These are phyloP conservation scores for Azorinus chamasolen DNA, from an alignment of 2,888 invertebrate genomes.

Conservation along the genomic window DNA sequence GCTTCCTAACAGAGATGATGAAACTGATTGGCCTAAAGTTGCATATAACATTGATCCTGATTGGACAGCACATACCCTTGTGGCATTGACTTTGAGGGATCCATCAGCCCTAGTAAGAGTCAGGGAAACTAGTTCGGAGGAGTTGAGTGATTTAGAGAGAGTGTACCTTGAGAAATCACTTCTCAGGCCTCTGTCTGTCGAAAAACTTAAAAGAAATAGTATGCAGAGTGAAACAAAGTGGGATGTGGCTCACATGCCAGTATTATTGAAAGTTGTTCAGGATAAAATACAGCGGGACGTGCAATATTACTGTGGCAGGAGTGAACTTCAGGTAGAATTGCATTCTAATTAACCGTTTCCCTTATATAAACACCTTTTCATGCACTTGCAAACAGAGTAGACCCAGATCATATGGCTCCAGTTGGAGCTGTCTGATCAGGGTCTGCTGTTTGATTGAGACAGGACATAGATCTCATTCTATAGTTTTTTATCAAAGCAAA, in stretches of 20 bases:
- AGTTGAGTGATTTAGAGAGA: slow-evolving; percentile 57
- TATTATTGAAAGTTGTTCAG: slow-evolving; percentile 55
- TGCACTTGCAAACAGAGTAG: too few species aligned
- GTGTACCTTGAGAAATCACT: slow-evolving; percentile 58
- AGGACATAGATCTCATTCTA: not conserved
- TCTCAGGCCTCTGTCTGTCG: slow-evolving; percentile 36
- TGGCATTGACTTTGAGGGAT: slow-evolving; percentile 68
- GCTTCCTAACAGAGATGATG: slow-evolving; percentile 65
- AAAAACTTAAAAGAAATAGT: slow-evolving; percentile 3
- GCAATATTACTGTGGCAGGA: slow-evolving; percentile 31
- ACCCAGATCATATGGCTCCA: too few species aligned
- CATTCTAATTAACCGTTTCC: not conserved
- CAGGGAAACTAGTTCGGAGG: not conserved
- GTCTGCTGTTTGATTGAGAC: too few species aligned
- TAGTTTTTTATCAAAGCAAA: not conserved
- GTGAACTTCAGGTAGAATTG: slow-evolving; percentile 41
- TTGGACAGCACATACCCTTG: slow-evolving; percentile 65
- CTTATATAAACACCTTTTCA: too few species aligned
- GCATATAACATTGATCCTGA: slow-evolving; percentile 53
- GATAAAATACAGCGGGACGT: slow-evolving; percentile 48
- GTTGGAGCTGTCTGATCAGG: too few species aligned
- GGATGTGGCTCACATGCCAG: slow-evolving; percentile 44
- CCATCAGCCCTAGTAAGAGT: slow-evolving; percentile 22
- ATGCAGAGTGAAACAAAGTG: not conserved
- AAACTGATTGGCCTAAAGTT: slow-evolving; percentile 43